Base-by-base conservation (phyloP, 2,113 vertebrate genomes). In the Salminus brasiliensis region DNA sequence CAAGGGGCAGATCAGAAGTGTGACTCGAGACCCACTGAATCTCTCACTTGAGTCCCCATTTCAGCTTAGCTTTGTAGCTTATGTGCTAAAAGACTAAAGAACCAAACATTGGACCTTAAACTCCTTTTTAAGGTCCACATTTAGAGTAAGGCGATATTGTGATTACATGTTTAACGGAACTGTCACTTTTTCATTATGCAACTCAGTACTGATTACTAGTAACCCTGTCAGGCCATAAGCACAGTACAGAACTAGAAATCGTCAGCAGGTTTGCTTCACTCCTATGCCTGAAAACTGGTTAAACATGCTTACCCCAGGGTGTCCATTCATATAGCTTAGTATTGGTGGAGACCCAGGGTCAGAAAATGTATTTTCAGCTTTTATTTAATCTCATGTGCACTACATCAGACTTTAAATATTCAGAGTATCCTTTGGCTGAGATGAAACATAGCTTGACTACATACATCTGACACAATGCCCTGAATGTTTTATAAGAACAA, bases 401-500 rank as follows among this genome's bases (percentile, higher is more conserved):
- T 57, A 25, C 18, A 57, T 39, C 21, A 27, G 18, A 2, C 16
- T 34, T 23, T 39, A 25, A 57, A 53, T 72, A 57, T 66, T n/a
- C 67, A 25, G 34, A 13, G 16, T 25, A 27, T 62, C 36, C 45
- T 49, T 27, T 36, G 32, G 25, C n/a, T 1, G 6, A n/a, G 60
- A 55, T 11, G 11, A 21, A 59, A 27, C 45, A 30, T 49, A 34
- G 16, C 41, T 63, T 27, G 6, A 21, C 36, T 36, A 34, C 29
- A 45, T 11, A 1, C 39, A 27, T 76, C 41, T 76, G 39, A 81
- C 47, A 30, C 63, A 43, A 45, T 30, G 27, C 77, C 77, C 25
- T 80, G 43, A 71, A 68, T 76, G 57, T 81, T 88, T 88, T 84
- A 71, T 85, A 73, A 85, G 82, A 62, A 78, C 72, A 1, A 70